Evolutionary conservation across 2,797 vertebrate genomes (phyloP).

Genomic region (Cygnus olor): DNA sequence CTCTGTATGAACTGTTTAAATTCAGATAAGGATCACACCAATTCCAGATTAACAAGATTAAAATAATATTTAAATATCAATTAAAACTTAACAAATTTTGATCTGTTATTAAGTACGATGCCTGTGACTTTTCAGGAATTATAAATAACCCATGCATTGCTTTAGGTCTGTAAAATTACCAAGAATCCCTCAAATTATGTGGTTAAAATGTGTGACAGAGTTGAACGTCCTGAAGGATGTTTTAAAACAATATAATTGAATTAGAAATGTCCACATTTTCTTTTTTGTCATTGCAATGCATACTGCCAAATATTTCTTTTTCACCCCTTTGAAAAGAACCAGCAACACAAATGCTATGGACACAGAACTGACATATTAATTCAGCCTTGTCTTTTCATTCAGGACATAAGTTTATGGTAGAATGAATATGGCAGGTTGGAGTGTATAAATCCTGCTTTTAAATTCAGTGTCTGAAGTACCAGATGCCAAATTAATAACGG

Average conservation of each 20-base stretch:
- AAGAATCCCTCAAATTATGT: not conserved
- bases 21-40: not conserved
- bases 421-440: not conserved
- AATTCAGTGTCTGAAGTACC: not conserved
- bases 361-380: not conserved
- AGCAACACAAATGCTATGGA: not conserved
- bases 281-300: not conserved
- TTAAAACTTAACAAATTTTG: not conserved
- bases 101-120: not conserved
- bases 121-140: not conserved
- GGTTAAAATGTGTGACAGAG: not conserved
- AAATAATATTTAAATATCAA: not conserved
- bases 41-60: not conserved
- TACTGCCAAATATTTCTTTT: not conserved
- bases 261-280: not conserved
- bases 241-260: not conserved
- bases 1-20: not conserved
- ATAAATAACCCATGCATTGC: not conserved
- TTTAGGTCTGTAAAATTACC: not conserved
- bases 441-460: slow-evolving; percentile 27
- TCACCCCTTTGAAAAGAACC: not conserved
- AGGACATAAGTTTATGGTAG: not conserved
- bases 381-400: not conserved
- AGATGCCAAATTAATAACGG: slow-evolving; percentile 15
- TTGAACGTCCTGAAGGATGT: not conserved